Conservation (phyloP, 2,113 vertebrate species). For the Gymnogyps californianus region DNA sequence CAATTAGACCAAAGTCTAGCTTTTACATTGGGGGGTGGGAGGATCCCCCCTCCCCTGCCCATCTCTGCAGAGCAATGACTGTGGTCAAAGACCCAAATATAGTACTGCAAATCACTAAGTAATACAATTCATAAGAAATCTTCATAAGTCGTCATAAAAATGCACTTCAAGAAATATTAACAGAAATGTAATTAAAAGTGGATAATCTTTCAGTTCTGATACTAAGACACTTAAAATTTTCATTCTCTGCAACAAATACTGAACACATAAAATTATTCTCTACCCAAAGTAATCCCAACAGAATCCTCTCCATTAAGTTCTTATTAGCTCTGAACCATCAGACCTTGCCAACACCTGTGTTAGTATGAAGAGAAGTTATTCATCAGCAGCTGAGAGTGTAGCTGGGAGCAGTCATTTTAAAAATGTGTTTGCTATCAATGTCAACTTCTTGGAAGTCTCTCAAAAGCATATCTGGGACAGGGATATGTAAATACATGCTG, state of each 20-base stretch:
- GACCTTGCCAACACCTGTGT: not conserved
- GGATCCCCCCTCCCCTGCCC: too few relatives aligned
- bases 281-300: not conserved
- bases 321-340: not conserved
- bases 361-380: not conserved
- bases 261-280: not conserved
- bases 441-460: not conserved
- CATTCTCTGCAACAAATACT: not conserved
- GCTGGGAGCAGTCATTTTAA: not conserved
- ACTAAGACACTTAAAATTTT: not conserved
- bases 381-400: not conserved
- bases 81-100: not conserved
- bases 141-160: not conserved
- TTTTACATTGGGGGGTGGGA: fast-evolving
- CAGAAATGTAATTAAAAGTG: not conserved
- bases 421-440: not conserved
- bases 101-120: not conserved
- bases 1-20: not conserved
- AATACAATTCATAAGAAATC: not conserved
- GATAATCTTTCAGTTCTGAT: not conserved
- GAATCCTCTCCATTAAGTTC: not conserved
- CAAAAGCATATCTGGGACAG: not conserved
- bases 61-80: not conserved
- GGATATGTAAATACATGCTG: fast-evolving
- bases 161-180: not conserved